Base-by-base conservation (phyloP, 64 coral and sea anemone species). In the Stichodactyla helianthus region DNA sequence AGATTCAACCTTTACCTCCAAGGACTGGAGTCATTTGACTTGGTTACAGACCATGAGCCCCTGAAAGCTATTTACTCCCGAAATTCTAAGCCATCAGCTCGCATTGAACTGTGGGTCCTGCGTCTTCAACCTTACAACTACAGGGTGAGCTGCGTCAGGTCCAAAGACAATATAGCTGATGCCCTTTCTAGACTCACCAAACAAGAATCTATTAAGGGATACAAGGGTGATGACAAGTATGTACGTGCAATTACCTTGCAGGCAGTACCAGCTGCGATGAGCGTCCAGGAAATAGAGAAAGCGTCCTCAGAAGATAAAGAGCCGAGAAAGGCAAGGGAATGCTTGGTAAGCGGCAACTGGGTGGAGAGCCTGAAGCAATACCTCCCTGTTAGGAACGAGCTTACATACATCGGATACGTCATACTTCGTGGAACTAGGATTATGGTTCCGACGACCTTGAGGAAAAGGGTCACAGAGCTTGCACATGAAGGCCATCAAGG, bases 401-500 rank as follows among this genome's bases (percentile, higher is more conserved):
- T 92, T 5, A 82, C 84, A 53, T 86, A 35, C 31, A 83, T 92
- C 59, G 86, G 63, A 50, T 62, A 83, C 31, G 78, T 92, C 17
- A 68, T 88, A 52, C 27, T 80, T 23, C 23, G 62, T 10, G 65
- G 91, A 83, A 84, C 85, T 20, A 55, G 86, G 77, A 92, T 83
- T 53, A 62, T 87, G 0, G 19, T 92, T 6, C 85, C 77, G 10
- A 74, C 25, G 63, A 50, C 18, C 4, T 80, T 77, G 13, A 51
- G 26, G 18, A 82, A 54, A 26, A 82, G 60, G 51, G 85, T 87
- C 5, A 53, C 81, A 58, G 57, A 53, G 13, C 10, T 92, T 4
- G 51, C 84, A 25, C 77, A 87, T 51, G 86, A 86, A 56, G 71
- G 76, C 77, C 85, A 92, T 67, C 90, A 87, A 25, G 90, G 86